Evolutionary conservation across 2,888 invertebrate genomes (phyloP).

Genomic region (Drosophila mimetica): DNA sequence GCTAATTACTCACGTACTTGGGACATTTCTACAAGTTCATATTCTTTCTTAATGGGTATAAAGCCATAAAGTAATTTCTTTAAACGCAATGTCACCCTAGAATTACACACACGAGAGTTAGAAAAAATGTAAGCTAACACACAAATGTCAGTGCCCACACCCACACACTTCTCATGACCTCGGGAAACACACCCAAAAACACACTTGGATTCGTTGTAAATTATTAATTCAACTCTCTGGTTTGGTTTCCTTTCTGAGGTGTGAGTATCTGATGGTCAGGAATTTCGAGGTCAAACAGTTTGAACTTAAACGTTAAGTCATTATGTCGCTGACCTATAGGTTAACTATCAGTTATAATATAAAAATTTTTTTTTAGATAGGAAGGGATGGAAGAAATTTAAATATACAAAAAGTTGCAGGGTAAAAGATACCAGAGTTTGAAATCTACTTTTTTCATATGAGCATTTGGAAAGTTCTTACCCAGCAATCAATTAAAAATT

Average conservation of each 20-base stretch:
- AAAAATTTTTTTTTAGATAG: no score
- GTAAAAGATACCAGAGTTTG: no score
- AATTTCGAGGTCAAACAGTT: no score
- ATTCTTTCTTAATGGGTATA: conserved; percentile 81
- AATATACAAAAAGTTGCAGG: no score
- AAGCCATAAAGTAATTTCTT: conserved; percentile 82
- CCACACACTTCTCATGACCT: neutral
- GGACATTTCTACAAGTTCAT: conserved; percentile 79
- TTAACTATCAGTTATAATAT: no score
- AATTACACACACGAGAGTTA: conserved; percentile 55
- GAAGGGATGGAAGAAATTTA: no score
- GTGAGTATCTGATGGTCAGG: neutral
- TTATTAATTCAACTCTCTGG: conserved; percentile 38
- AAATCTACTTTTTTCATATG: no score
- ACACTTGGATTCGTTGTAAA: conserved; percentile 27
- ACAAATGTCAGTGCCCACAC: conserved; percentile 5
- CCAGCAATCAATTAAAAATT: no score
- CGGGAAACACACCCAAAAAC: conserved; percentile 2
- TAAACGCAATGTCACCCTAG: conserved; percentile 80
- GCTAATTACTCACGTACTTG: conserved; percentile 77
- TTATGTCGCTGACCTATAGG: neutral
- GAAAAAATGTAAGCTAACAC: conserved; percentile 26
- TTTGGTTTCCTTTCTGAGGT: neutral
- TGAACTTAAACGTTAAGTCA: neutral
- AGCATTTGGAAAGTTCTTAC: no score